These are phyloP conservation scores for Fratercula arctica DNA, from an alignment of 2,797 vertebrate species.

Conservation along the genomic window DNA sequence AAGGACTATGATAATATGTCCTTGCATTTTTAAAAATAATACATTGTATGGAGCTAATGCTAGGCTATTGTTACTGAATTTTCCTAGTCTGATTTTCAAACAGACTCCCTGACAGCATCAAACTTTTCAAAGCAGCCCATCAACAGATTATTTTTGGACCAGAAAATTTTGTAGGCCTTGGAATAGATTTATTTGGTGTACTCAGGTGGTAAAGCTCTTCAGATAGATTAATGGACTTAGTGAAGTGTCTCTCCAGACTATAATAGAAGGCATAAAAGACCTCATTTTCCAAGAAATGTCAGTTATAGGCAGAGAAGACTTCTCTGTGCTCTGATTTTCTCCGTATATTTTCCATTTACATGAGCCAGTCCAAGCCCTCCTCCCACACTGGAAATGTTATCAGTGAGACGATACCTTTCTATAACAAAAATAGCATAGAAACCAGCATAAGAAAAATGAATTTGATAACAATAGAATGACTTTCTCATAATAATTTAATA, in stretches of 20 bases:
- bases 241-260: conserved; percentile 53
- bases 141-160: neutral
- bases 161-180: neutral
- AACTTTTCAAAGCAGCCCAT: neutral
- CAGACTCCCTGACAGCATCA: neutral
- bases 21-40: neutral
- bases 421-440: conserved; percentile 43
- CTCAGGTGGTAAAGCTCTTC: conserved; percentile 8
- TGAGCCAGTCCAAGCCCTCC: neutral
- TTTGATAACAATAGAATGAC: conserved; percentile 52
- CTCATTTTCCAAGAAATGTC: conserved; percentile 26
- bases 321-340: conserved; percentile 10
- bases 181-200: conserved; percentile 48
- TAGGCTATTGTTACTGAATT: neutral
- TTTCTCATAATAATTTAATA: conserved; percentile 53
- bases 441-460: conserved; percentile 37
- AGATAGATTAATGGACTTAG: conserved; percentile 48
- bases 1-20: neutral
- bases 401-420: conserved; percentile 36
- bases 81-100: neutral
- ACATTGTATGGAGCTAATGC: neutral
- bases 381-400: conserved; percentile 39
- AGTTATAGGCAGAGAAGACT: neutral
- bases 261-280: neutral
- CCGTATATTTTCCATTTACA: conserved; percentile 19